These are phyloP conservation scores for Neostethus bicornis DNA, from an alignment of 2,797 vertebrate species.

Conservation along the genomic window DNA sequence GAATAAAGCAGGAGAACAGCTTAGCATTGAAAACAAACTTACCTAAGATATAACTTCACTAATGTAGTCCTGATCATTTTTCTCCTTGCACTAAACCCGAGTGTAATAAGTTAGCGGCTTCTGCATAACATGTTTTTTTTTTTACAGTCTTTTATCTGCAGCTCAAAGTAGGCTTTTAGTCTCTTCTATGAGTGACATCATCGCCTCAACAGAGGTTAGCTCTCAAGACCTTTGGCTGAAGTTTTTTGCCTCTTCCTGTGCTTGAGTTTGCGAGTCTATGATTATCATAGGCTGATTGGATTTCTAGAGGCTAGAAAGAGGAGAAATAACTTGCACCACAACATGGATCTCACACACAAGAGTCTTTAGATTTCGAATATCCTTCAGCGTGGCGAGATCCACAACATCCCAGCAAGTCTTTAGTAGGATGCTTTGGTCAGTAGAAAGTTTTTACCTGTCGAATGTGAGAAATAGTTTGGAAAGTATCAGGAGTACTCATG, in stretches of 20 bases:
- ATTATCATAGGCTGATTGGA: conserved; percentile 81
- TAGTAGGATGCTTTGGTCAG: conserved; percentile 50
- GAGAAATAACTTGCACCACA: conserved; percentile 23
- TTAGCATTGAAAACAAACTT: conserved; percentile 22
- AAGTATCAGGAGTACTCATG: conserved; percentile 47
- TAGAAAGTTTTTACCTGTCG: conserved; percentile 44
- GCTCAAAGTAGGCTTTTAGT: conserved; percentile 32
- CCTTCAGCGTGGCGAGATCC: conserved; percentile 24
- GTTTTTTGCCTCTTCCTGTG: conserved; percentile 63
- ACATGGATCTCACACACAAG: conserved; percentile 24
- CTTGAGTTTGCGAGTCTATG: conserved; percentile 68
- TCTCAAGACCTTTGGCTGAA: conserved; percentile 60
- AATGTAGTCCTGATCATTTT: conserved; percentile 13
- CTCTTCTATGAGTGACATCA: conserved; percentile 34
- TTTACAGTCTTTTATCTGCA: conserved; percentile 29
- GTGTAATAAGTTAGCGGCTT: conserved; percentile 13
- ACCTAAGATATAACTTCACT: conserved; percentile 16
- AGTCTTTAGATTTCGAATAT: conserved; percentile 40
- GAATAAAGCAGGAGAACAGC: conserved; percentile 21
- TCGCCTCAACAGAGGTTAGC: conserved; percentile 43
- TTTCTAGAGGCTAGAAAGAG: conserved; percentile 59
- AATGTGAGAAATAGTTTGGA: conserved; percentile 34
- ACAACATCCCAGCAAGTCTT: conserved; percentile 38
- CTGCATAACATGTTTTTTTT: conserved; percentile 19
- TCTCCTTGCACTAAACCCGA: conserved; percentile 19